A percentile compares a stretch with the other conserved stretches of the same genome.
Conservation (phyloP, 2,113 vertebrate genomes). For the Aegypius monachus region DNA sequence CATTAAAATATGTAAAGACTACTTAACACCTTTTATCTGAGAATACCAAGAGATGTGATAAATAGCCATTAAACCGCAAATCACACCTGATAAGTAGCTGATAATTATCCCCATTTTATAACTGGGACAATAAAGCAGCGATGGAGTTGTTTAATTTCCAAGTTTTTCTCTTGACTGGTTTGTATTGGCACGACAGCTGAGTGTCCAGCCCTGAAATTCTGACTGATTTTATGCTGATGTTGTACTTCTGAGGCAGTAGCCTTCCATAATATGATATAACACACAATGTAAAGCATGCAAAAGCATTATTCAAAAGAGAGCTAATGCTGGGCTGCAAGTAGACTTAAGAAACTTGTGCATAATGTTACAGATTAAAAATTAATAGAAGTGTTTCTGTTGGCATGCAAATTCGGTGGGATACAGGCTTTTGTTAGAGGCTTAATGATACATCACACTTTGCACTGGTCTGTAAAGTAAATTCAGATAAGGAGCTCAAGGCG, state of each 20-base stretch:
- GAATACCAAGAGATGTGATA: background rate
- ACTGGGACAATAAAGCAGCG: background rate
- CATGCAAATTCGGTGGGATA: background rate
- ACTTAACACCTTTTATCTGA: background rate
- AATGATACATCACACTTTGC: background rate
- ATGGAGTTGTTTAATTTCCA: background rate
- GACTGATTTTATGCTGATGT: background rate
- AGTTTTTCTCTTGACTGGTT: background rate
- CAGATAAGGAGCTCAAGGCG: background rate
- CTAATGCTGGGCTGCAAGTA: background rate
- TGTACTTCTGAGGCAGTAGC: background rate
- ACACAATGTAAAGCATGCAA: background rate
- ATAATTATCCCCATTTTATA: background rate
- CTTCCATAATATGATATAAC: background rate
- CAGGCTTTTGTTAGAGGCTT: background rate
- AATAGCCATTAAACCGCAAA: background rate
- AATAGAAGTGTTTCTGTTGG: background rate
- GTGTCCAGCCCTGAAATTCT: background rate
- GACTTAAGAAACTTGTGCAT: background rate
- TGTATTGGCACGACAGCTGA: background rate
- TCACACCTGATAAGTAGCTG: background rate
- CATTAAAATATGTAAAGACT: background rate
- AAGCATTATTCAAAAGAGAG: background rate
- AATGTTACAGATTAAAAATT: background rate
- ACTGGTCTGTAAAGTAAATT: background rate